Evolutionary conservation across 2,888 invertebrate species (phyloP), one percentile per base, ranked within the genome.

Genomic region (Nemotelus pantherinus): DNA sequence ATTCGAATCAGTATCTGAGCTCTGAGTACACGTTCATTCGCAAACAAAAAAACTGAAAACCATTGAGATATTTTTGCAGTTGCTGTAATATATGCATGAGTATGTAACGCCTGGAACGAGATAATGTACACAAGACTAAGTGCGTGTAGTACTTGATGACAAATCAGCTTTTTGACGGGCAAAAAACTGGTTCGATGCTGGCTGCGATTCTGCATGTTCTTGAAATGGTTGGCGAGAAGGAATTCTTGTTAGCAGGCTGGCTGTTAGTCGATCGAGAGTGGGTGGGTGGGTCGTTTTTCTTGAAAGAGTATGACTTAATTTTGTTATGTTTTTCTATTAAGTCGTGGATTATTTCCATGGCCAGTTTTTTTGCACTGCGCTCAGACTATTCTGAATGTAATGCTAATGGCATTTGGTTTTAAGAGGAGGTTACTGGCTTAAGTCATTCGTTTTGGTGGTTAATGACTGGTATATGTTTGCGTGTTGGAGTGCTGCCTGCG

Each of bases 141-240:
- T 70, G 70, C 63, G 60, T 60, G 48, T 47, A 48, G 74, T 74
- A 74, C 74, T 74, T 60, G 74, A 74, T 50, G 63, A 74, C 74
- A 63, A 48, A 74, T 74, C 74, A 60, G 50, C 60, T 48, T 74
- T 60, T 67, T 7, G 25, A n/a, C 4, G 58, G 48, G 39, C 39
- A 60, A 74, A 74, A 44, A 74, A 60, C 60, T 74, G 72, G 72
- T 72, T 58, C n/a, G 44, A 57, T 41, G 47, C n/a, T 63, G 41
- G 25, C 5, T 72, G 5, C 58, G 45, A 48, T 48, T 5, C 67
- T 9, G 48, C 3, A 67, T 67, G 67, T 67, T 67, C 47, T 67
- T 45, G 48, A 2, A n/a, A 67, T 10, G 43, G n/a, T 64, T 67
- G n/a, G 2, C 39, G 48, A 67, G 63, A 63, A 39, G 4, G 63